A percentile compares a stretch with the other conserved stretches of the same genome.
phyloP scores from a whole-genome alignment of 2,113 vertebrate species.

The Burhinus bistriatus region DNA sequence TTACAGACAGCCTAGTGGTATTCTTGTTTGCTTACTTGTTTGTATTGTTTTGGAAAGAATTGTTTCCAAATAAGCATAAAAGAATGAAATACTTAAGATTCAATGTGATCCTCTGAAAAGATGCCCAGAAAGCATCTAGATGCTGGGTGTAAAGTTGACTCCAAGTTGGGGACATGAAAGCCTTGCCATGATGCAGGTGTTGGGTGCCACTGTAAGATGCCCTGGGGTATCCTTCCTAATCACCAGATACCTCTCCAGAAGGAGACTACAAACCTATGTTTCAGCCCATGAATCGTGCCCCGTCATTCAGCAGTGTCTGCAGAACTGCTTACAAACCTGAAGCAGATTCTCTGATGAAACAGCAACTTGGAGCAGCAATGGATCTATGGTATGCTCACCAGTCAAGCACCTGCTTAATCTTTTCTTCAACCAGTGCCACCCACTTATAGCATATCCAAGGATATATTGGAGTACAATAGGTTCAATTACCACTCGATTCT shows the following conservation, averaged over 20 bases:
- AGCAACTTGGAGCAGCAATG: neutral
- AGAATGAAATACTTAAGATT: neutral
- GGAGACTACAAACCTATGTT: neutral
- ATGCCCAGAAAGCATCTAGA: neutral
- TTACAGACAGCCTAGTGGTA: neutral
- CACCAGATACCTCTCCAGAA: neutral
- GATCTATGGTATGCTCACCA: neutral
- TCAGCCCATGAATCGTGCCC: neutral
- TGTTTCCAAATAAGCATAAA: constrained; percentile 22
- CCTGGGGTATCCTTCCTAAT: neutral
- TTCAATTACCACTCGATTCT: neutral
- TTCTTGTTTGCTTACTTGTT: neutral
- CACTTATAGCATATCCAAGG: neutral
- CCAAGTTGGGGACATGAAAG: neutral
- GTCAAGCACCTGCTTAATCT: neutral
- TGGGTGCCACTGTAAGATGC: neutral
- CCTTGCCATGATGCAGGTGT: neutral
- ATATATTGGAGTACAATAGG: fast-evolving
- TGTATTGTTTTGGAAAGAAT: neutral
- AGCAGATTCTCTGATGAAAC: neutral
- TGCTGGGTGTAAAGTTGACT: neutral
- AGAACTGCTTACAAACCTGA: too few species aligned
- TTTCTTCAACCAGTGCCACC: neutral
- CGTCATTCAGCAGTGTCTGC: neutral
- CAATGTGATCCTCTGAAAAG: neutral